phyloP scores from a whole-genome alignment of 1,140 invertebrate genomes.

The Yoshiicerus persimilis region DNA sequence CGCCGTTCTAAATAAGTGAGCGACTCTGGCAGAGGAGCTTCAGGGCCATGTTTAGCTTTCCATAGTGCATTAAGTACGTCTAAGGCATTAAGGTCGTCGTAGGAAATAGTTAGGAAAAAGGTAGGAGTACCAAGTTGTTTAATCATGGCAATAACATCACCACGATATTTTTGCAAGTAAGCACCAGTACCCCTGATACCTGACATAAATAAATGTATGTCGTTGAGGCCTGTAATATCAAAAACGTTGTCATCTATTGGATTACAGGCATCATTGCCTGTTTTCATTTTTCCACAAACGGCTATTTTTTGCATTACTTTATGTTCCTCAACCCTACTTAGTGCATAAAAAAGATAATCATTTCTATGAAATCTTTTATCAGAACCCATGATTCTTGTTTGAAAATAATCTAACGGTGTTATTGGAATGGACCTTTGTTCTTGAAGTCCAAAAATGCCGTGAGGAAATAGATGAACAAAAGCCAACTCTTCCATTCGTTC shows the following conservation, averaged over 20 bases:
- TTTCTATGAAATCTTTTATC: conserved; percentile 53
- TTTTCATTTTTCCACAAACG: neutral
- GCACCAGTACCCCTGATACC: conserved; percentile 22
- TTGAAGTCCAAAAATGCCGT: conserved; percentile 53
- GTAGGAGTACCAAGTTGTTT: too few relatives aligned
- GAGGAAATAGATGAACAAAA: conserved; percentile 54
- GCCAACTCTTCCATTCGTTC: conserved; percentile 52
- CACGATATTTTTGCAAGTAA: conserved; percentile 31
- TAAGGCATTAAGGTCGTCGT: too few relatives aligned
- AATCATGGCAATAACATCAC: conserved; percentile 40
- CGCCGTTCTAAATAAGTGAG: too few relatives aligned
- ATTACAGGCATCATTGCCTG: neutral
- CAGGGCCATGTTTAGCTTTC: too few relatives aligned
- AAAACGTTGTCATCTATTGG: neutral
- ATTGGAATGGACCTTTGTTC: conserved; percentile 52
- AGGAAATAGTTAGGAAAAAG: neutral
- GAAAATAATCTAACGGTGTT: conserved; percentile 54
- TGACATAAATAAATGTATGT: neutral
- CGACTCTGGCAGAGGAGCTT: too few relatives aligned
- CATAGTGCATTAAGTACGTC: too few relatives aligned
- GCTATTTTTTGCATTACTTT: neutral
- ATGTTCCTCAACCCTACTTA: conserved; percentile 48
- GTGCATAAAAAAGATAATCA: conserved; percentile 55
- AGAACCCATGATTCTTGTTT: conserved; percentile 52
- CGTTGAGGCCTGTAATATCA: neutral